Conservation (phyloP, 2,797 vertebrate genomes). For the Cryptoblepharus egeriae region DNA sequence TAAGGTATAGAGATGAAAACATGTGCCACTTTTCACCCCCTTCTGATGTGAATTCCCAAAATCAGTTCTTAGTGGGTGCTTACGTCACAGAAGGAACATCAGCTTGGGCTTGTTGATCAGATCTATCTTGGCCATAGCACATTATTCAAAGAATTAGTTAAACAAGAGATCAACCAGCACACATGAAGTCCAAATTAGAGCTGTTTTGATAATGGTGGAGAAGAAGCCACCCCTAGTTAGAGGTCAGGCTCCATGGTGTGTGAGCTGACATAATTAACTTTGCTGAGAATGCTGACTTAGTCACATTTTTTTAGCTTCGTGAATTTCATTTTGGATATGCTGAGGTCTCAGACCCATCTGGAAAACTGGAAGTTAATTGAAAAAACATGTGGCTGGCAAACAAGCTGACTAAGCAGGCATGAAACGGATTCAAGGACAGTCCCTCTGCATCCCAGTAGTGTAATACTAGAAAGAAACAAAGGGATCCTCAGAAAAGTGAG, state of each 20-base stretch:
- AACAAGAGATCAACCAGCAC: neutral
- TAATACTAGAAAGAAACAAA: neutral
- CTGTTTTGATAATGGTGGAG: neutral
- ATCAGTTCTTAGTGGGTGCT: no score
- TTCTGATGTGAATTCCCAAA: no score
- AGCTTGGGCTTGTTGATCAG: neutral
- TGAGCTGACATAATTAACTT: slow-evolving; percentile 24
- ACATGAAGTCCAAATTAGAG: neutral
- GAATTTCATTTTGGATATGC: slow-evolving; percentile 4
- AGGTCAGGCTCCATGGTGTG: slow-evolving; percentile 29
- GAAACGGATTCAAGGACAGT: neutral
- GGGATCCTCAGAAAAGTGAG: no score
- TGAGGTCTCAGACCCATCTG: slow-evolving; percentile 16
- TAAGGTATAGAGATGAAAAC: no score
- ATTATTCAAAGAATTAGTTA: neutral
- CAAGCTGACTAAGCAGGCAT: neutral
- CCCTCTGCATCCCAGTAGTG: no score
- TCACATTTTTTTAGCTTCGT: slow-evolving; percentile 4
- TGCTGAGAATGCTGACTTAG: slow-evolving; percentile 9
- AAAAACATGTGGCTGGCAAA: slow-evolving; percentile 25
- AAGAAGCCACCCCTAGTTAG: neutral
- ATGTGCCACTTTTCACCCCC: no score
- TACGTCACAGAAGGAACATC: no score
- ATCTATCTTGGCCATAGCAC: neutral
- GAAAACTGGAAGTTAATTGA: slow-evolving; percentile 38